Conservation (phyloP, 1,140 invertebrate genomes). For the Neodiprion pinetum region DNA sequence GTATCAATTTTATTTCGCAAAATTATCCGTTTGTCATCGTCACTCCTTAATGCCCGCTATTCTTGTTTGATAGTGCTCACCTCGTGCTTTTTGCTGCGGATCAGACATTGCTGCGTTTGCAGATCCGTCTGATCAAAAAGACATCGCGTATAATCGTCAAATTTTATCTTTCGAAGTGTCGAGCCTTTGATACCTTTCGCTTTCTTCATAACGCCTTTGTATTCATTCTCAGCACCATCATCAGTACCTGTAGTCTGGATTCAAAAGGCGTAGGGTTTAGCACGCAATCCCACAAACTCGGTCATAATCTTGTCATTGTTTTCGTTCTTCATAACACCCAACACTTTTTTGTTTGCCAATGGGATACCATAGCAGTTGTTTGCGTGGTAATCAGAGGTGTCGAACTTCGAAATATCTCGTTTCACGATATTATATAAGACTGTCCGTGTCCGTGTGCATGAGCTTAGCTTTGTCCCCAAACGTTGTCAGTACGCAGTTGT, state of each 20-base stretch:
- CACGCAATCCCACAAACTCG: constrained; percentile 17
- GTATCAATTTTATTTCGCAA: too few relatives aligned
- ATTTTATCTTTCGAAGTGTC: constrained; percentile 4
- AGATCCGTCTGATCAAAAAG: too few relatives aligned
- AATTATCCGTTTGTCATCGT: too few relatives aligned
- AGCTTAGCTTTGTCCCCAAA: constrained; percentile 16
- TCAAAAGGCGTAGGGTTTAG: constrained; percentile 14
- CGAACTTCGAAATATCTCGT: too few relatives aligned
- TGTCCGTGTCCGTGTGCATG: constrained; percentile 27
- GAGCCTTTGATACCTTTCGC: constrained; percentile 14
- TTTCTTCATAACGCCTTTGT: constrained; percentile 28
- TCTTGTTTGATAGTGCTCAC: too few relatives aligned
- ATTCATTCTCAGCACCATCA: constrained; percentile 14
- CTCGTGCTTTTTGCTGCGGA: too few relatives aligned
- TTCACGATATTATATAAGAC: background rate
- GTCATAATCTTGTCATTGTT: constrained; percentile 10
- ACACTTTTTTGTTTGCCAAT: constrained; percentile 13
- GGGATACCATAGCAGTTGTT: constrained; percentile 8
- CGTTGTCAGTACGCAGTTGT: constrained; percentile 35
- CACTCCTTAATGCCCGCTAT: constrained; percentile 10
- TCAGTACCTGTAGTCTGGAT: background rate
- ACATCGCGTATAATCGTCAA: too few relatives aligned
- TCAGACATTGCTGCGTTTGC: too few relatives aligned
- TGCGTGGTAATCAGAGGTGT: background rate
- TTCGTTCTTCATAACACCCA: background rate